Evolutionary conservation across 2,113 vertebrate genomes (phyloP).

Genomic region (Morone chrysops): DNA sequence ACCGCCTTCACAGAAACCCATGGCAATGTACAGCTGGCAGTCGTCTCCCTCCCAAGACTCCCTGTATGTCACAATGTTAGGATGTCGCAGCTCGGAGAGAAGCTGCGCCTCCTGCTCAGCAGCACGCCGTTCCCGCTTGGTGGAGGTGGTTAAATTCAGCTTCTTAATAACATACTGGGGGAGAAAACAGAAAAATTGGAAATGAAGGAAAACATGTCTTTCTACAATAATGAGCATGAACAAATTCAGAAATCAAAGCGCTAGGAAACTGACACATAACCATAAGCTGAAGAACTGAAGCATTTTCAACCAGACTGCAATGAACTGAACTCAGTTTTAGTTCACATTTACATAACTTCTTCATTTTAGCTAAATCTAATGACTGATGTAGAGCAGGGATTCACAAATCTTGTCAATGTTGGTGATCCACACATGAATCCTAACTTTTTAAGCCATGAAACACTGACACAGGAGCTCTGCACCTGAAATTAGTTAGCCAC

Average conservation of each 20-base stretch:
- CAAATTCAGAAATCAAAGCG: background rate
- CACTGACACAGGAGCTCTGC: background rate
- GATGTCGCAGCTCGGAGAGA: conserved; percentile 92
- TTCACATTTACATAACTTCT: background rate
- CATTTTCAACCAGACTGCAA: background rate
- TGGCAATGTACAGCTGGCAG: conserved; percentile 93
- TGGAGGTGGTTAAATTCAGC: conserved; percentile 90
- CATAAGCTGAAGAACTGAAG: background rate
- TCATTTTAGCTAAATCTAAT: background rate
- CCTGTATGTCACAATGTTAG: conserved; percentile 97
- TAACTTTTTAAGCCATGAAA: background rate
- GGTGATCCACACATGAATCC: background rate
- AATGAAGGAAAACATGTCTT: background rate
- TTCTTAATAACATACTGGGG: conserved; percentile 96
- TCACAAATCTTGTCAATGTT: background rate
- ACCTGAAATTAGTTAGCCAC: background rate
- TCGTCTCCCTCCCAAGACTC: conserved; percentile 97
- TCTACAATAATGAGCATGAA: background rate
- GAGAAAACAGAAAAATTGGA: background rate
- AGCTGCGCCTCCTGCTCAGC: conserved; percentile 98
- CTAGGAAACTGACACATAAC: background rate
- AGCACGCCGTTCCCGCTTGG: conserved; percentile 88
- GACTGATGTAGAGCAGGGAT: background rate
- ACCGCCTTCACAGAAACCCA: conserved; percentile 98
- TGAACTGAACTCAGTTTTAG: background rate